phyloP scores from a whole-genome alignment of 2,888 invertebrate species.

The Agrypnus murinus region DNA sequence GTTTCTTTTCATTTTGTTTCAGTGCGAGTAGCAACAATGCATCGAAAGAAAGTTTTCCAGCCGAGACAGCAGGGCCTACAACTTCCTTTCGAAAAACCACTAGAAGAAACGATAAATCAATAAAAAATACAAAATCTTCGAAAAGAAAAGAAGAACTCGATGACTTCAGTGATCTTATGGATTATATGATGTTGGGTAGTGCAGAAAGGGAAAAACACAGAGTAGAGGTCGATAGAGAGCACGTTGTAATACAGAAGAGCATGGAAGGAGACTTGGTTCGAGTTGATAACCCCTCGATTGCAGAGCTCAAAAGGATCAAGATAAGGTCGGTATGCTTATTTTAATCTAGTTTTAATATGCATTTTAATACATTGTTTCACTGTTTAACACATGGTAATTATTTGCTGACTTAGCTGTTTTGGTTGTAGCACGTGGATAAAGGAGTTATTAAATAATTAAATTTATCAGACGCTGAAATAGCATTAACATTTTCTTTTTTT shows the following conservation, averaged over 20 bases:
- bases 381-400: too few relatives aligned
- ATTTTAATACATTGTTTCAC: neutral
- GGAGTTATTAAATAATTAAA: too few relatives aligned
- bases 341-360: slow-evolving; percentile 1
- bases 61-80: slow-evolving; percentile 48
- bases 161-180: slow-evolving; percentile 77
- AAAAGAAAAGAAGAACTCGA: slow-evolving; percentile 70
- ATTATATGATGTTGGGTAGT: slow-evolving; percentile 72
- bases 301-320: slow-evolving; percentile 77
- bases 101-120: slow-evolving; percentile 22
- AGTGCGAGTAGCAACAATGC: slow-evolving; percentile 68
- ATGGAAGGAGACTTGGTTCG: slow-evolving; percentile 74
- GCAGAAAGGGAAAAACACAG: slow-evolving; percentile 72
- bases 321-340: slow-evolving; percentile 67
- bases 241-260: slow-evolving; percentile 71
- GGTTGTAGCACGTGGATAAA: neutral
- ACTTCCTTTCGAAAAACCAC: slow-evolving; percentile 51
- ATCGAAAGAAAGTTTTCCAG: slow-evolving; percentile 68
- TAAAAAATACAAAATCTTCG: slow-evolving; percentile 21
- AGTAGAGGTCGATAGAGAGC: slow-evolving; percentile 73
- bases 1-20: slow-evolving; percentile 37
- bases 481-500: too few relatives aligned
- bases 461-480: too few relatives aligned
- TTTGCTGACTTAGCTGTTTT: neutral
- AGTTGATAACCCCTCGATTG: slow-evolving; percentile 81